phyloP scores from a whole-genome alignment of 2,113 vertebrate genomes.

The Naja naja region DNA sequence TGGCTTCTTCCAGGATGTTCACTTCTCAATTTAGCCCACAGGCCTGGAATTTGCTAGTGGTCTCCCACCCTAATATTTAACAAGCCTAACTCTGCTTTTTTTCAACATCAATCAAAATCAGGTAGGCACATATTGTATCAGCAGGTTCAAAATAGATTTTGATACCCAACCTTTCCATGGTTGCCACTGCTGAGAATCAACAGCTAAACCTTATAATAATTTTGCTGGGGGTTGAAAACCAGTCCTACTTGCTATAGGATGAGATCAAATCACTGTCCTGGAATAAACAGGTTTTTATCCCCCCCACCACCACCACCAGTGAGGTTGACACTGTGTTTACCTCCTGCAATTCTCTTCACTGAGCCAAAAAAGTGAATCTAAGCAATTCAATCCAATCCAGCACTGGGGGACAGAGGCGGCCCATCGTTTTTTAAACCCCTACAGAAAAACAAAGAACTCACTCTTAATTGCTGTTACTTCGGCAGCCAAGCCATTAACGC shows the following conservation, averaged over 20 bases:
- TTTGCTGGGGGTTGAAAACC: neutral
- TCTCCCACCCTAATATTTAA: neutral
- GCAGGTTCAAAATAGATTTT: neutral
- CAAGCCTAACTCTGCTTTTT: neutral
- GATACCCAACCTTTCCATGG: neutral
- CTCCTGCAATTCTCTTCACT: neutral
- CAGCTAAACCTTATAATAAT: neutral
- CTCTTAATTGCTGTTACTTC: neutral
- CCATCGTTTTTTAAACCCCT: neutral
- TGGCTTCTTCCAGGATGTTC: neutral
- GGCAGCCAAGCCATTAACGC: neutral
- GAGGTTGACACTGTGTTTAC: neutral
- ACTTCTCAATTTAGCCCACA: neutral
- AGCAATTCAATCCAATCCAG: neutral
- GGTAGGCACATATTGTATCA: neutral
- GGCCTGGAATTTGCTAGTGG: neutral
- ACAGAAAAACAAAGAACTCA: neutral
- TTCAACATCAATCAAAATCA: neutral
- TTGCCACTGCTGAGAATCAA: neutral
- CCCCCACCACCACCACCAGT: neutral
- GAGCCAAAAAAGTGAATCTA: neutral
- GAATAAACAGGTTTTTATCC: neutral
- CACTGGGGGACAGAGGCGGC: neutral
- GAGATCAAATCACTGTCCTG: neutral
- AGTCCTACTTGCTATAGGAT: neutral